These are phyloP conservation scores for Drosophila lowei DNA, from an alignment of 1,140 invertebrate species.

Conservation along the genomic window DNA sequence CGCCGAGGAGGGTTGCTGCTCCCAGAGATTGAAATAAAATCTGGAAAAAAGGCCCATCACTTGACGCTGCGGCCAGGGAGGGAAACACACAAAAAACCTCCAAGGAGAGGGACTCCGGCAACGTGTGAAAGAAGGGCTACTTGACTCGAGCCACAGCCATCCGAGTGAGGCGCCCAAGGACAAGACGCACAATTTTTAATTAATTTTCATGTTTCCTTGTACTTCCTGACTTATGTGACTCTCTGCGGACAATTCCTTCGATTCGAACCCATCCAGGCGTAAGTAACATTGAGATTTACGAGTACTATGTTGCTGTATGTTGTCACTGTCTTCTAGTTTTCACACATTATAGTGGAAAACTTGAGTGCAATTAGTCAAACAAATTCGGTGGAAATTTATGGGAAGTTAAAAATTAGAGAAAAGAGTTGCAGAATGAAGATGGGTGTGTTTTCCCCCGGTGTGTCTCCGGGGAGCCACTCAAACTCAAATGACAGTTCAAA, in stretches of 20 bases:
- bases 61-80: constrained; percentile 61
- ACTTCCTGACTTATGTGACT: constrained; percentile 67
- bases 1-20: constrained; percentile 47
- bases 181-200: constrained; percentile 51
- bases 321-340: constrained; percentile 17
- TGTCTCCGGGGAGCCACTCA: neutral
- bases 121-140: constrained; percentile 73
- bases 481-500: neutral
- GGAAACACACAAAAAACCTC: constrained; percentile 20
- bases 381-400: constrained; percentile 46
- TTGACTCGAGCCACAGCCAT: constrained; percentile 37
- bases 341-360: constrained; percentile 16
- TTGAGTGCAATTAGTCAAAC: constrained; percentile 68
- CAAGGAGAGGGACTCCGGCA: constrained; percentile 27
- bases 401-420: neutral
- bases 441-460: neutral
- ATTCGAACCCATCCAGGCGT: constrained; percentile 47
- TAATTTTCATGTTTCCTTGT: constrained; percentile 70
- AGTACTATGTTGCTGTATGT: too few relatives aligned
- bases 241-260: constrained; percentile 54
- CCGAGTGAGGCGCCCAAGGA: constrained; percentile 12
- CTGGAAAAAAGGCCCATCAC: constrained; percentile 61
- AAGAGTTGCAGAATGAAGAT: neutral
- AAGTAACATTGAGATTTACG: constrained; percentile 72
- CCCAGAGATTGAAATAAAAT: constrained; percentile 32